These are phyloP conservation scores for Nysson spinosus DNA, from an alignment of 2,888 invertebrate genomes.

Conservation along the genomic window DNA sequence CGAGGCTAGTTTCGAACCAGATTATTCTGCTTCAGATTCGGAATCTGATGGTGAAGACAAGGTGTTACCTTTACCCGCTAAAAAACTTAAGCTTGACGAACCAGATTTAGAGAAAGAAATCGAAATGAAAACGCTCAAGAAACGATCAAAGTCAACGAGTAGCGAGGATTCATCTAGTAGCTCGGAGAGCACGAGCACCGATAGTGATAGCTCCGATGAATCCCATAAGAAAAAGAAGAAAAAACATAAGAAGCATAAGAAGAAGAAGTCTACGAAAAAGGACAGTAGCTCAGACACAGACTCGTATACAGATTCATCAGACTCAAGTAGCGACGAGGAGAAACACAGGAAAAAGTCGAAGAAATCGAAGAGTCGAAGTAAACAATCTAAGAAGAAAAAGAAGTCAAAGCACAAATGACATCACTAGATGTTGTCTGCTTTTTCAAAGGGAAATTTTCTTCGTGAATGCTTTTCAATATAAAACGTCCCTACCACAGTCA, in stretches of 20 bases:
- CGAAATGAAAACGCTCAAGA: conserved; percentile 74
- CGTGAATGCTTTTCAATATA: conserved; percentile 39
- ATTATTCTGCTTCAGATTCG: conserved; percentile 85
- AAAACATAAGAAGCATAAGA: conserved; percentile 81
- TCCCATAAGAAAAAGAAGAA: conserved; percentile 80
- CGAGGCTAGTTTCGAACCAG: conserved; percentile 86
- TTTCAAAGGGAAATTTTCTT: conserved; percentile 35
- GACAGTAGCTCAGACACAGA: conserved; percentile 82
- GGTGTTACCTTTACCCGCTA: conserved; percentile 51
- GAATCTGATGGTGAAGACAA: conserved; percentile 81
- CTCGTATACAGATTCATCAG: conserved; percentile 82
- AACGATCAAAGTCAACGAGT: conserved; percentile 77
- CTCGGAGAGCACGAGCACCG: conserved; percentile 77
- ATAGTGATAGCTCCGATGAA: conserved; percentile 77
- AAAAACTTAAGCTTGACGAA: conserved; percentile 66
- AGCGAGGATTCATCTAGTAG: conserved; percentile 79
- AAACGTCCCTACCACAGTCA: conserved; percentile 27
- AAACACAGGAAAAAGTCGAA: conserved; percentile 82
- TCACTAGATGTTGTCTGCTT: conserved; percentile 37
- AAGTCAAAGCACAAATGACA: conserved; percentile 82
- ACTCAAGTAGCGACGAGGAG: conserved; percentile 82
- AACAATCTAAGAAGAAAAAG: conserved; percentile 85
- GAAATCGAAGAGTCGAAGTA: conserved; percentile 85
- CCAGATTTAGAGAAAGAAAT: conserved; percentile 60
- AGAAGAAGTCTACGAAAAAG: conserved; percentile 80